phyloP scores from a whole-genome alignment of 2,888 invertebrate genomes.

The Tholera decimalis region DNA sequence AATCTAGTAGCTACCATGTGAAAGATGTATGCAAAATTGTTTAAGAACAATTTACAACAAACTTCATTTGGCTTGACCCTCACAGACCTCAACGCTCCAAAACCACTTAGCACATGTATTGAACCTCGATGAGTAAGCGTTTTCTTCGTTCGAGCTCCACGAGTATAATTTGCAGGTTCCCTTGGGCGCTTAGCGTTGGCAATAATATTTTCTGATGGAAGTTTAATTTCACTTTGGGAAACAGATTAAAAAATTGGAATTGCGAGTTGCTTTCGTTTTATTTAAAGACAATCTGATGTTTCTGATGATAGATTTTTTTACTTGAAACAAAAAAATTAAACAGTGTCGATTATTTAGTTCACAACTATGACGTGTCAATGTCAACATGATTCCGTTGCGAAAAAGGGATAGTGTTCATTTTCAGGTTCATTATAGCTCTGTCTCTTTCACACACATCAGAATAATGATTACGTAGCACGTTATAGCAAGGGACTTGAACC shows the following conservation, averaged over 20 bases:
- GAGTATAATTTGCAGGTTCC: slow-evolving; percentile 9
- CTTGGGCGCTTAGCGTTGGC: neutral
- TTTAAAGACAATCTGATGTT: neutral
- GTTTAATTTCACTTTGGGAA: slow-evolving; percentile 5
- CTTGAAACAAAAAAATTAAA: too few species aligned
- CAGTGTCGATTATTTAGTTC: too few species aligned
- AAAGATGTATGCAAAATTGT: slow-evolving; percentile 10
- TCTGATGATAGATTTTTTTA: neutral
- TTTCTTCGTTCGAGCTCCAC: slow-evolving; percentile 11
- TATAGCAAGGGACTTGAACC: too few species aligned
- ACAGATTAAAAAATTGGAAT: neutral
- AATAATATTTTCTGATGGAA: slow-evolving; percentile 22
- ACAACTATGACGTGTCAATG: too few species aligned
- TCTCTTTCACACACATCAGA: too few species aligned
- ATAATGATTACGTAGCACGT: too few species aligned
- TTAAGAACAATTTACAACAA: slow-evolving; percentile 17
- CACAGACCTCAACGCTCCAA: neutral
- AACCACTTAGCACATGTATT: slow-evolving; percentile 24
- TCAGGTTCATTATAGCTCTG: too few species aligned
- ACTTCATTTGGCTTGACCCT: slow-evolving; percentile 12
- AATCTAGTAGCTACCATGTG: neutral
- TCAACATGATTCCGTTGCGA: too few species aligned
- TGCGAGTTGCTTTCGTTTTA: neutral
- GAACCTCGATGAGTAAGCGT: slow-evolving; percentile 18
- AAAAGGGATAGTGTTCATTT: too few species aligned